Evolutionary conservation across 2,888 invertebrate genomes (phyloP).

Genomic region (Cephus pygmeus): DNA sequence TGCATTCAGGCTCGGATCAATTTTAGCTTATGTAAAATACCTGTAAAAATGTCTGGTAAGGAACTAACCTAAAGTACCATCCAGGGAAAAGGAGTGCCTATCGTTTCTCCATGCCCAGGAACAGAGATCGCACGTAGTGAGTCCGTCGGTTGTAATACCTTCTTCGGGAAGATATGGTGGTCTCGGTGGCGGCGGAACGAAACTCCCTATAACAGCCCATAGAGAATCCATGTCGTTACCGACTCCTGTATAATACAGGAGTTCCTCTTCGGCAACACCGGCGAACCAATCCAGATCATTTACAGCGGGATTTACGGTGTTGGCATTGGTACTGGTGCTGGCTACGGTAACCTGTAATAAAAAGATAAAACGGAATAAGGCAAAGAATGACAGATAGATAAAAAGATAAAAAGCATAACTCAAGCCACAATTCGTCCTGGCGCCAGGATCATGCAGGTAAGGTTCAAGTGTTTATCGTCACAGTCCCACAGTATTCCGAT

Average conservation of each 20-base stretch:
- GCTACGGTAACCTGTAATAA: conserved; percentile 50
- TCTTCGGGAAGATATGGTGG: conserved; percentile 74
- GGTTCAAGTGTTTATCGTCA: neutral
- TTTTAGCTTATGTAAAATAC: neutral
- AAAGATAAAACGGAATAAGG: conserved; percentile 9
- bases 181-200: conserved; percentile 77
- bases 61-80: conserved; percentile 72
- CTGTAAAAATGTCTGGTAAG: neutral
- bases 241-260: conserved; percentile 59
- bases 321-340: conserved; percentile 38
- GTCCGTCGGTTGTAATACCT: conserved; percentile 73
- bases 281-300: conserved; percentile 64
- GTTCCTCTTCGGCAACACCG: conserved; percentile 62
- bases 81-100: conserved; percentile 70
- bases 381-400: neutral
- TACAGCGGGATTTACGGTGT: conserved; percentile 53
- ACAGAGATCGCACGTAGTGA: conserved; percentile 80
- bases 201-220: conserved; percentile 66
- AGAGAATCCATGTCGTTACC: conserved; percentile 61
- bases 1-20: neutral
- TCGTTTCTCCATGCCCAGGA: conserved; percentile 76
- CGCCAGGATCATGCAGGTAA: neutral
- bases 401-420: neutral
- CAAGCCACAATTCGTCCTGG: neutral
- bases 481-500: neutral